Evolutionary conservation across 2,113 vertebrate genomes (phyloP).

Genomic region (Platichthys flesus): DNA sequence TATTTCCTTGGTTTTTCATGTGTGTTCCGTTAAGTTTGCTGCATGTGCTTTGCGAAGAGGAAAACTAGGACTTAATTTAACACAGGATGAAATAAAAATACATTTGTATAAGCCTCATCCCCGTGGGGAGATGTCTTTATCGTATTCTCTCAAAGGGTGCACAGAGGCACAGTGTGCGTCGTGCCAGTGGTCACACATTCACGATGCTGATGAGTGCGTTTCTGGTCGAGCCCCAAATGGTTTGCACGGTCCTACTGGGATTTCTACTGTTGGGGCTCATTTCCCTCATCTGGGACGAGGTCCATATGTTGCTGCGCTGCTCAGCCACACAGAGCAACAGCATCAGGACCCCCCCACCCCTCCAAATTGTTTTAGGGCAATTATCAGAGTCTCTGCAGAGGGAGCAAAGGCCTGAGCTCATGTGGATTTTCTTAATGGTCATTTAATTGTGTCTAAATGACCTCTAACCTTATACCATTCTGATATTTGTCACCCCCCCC

Average conservation of each 20-base stretch:
- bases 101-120: neutral
- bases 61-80: neutral
- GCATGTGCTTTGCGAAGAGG: neutral
- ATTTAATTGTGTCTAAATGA: slow-evolving; percentile 5
- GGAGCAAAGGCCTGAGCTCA: neutral
- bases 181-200: slow-evolving; percentile 37
- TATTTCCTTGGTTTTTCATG: neutral
- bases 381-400: slow-evolving; percentile 27
- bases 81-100: neutral
- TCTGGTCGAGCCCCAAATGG: slow-evolving; percentile 46
- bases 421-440: neutral
- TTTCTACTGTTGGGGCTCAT: slow-evolving; percentile 68
- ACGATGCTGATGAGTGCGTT: slow-evolving; percentile 60
- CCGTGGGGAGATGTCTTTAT: neutral
- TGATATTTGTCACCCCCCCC: neutral
- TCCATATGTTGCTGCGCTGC: slow-evolving; percentile 71
- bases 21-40: slow-evolving; percentile 24
- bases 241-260: slow-evolving; percentile 63
- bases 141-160: neutral
- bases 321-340: slow-evolving; percentile 52
- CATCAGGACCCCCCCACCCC: slow-evolving; percentile 28
- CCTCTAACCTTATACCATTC: neutral
- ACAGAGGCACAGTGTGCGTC: slow-evolving; percentile 17
- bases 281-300: slow-evolving; percentile 67
- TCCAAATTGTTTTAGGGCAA: slow-evolving; percentile 51